Conservation (phyloP, 2,113 vertebrate genomes). For the Gobiocypris rarus region DNA sequence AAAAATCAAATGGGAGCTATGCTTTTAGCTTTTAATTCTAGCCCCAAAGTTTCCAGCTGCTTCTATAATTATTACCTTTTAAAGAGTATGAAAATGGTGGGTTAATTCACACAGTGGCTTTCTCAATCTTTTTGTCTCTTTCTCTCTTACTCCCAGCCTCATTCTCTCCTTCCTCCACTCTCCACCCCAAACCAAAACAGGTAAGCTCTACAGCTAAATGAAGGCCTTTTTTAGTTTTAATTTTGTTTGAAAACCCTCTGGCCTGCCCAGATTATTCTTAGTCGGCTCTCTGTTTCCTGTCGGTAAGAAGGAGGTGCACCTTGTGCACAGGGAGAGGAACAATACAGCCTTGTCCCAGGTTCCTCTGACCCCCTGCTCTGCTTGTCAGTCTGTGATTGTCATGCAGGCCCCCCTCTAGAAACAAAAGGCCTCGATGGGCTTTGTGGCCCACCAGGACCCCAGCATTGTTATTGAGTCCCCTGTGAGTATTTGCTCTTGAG, state of each 20-base stretch:
- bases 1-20: slow-evolving; percentile 65
- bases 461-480: slow-evolving; percentile 74
- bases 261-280: slow-evolving; percentile 62
- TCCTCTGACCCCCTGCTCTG: slow-evolving; percentile 66
- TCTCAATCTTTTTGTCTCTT: slow-evolving; percentile 41
- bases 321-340: slow-evolving; percentile 71
- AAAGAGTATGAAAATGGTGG: slow-evolving; percentile 70
- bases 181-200: slow-evolving; percentile 56
- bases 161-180: slow-evolving; percentile 64
- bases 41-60: slow-evolving; percentile 74
- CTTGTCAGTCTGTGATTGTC: slow-evolving; percentile 77
- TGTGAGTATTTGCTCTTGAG: slow-evolving; percentile 72
- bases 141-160: slow-evolving; percentile 54
- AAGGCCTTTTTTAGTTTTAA: slow-evolving; percentile 58
- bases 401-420: slow-evolving; percentile 74
- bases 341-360: slow-evolving; percentile 66
- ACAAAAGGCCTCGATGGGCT: slow-evolving; percentile 72
- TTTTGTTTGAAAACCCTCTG: slow-evolving; percentile 65
- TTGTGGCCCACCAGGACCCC: slow-evolving; percentile 69
- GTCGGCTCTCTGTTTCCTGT: slow-evolving; percentile 62
- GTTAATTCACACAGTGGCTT: slow-evolving; percentile 69
- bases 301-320: slow-evolving; percentile 64
- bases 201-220: slow-evolving; percentile 54
- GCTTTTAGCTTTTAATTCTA: slow-evolving; percentile 68
- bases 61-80: slow-evolving; percentile 76